A percentile compares a stretch with the other conserved stretches of the same genome.
Conservation (phyloP, 2,113 vertebrate species). For the Paralichthys olivaceus region DNA sequence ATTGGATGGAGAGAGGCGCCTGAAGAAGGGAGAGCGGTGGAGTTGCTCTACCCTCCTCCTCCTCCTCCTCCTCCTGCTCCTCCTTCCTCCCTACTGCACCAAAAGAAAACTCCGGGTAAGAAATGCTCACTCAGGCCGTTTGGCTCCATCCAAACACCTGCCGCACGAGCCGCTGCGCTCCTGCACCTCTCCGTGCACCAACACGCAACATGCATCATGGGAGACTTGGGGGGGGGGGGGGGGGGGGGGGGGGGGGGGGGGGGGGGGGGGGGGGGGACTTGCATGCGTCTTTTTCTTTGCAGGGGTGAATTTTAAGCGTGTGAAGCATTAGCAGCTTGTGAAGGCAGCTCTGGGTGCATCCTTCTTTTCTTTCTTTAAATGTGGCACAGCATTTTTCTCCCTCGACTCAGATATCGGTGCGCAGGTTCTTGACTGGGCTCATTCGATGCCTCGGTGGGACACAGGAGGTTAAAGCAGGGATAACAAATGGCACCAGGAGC, state of each 20-base stretch:
- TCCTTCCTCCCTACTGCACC: constrained; percentile 74
- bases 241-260: constrained; percentile 3
- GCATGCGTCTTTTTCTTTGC: constrained; percentile 12
- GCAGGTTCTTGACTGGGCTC: constrained; percentile 14
- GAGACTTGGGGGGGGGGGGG: neutral
- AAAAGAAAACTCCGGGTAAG: constrained; percentile 83
- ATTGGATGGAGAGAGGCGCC: constrained; percentile 78
- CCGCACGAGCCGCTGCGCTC: constrained; percentile 6
- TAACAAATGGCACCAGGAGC: constrained; percentile 30
- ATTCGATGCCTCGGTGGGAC: neutral
- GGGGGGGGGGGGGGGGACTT: constrained; percentile 13
- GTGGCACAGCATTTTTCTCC: constrained; percentile 7
- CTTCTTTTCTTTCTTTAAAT: neutral
- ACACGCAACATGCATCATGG: constrained; percentile 11
- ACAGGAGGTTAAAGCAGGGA: neutral
- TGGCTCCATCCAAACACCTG: constrained; percentile 31
- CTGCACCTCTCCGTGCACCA: neutral
- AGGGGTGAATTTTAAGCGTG: constrained; percentile 21
- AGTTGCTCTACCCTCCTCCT: constrained; percentile 63
- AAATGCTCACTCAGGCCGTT: constrained; percentile 37
- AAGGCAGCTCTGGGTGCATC: constrained; percentile 16
- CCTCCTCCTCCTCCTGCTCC: constrained; percentile 48
- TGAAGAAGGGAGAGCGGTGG: constrained; percentile 80
- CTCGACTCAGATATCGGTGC: constrained; percentile 33
- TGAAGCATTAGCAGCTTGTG: constrained; percentile 8